Conservation (phyloP, 2,113 vertebrate species). For the Cyphomyrus plagiostoma region DNA sequence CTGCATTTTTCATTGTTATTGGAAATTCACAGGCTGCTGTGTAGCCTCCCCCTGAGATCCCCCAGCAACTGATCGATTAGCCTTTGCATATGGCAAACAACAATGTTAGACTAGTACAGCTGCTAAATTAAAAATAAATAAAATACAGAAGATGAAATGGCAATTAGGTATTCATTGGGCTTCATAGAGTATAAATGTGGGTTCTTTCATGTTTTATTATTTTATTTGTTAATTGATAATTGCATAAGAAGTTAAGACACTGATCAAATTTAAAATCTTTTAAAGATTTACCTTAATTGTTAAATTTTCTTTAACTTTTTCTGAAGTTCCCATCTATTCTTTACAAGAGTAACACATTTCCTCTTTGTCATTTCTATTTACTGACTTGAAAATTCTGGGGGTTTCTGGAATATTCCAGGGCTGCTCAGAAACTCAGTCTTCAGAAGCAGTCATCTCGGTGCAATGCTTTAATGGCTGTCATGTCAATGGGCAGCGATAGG, state of each 20-base stretch:
- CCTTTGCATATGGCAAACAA: neutral
- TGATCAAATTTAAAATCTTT: neutral
- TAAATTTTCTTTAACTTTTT: neutral
- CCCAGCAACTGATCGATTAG: neutral
- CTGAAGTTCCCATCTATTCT: neutral
- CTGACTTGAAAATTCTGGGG: neutral
- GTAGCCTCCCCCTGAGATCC: neutral
- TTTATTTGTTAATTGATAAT: neutral
- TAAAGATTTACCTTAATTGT: neutral
- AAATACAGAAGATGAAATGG: neutral
- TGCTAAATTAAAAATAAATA: neutral
- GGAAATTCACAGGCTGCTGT: neutral
- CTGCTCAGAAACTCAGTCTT: neutral
- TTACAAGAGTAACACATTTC: neutral
- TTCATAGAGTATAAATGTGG: neutral
- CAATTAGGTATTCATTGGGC: neutral
- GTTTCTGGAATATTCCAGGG: neutral
- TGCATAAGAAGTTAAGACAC: neutral
- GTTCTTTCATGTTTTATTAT: neutral
- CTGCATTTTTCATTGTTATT: neutral
- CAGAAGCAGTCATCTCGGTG: neutral
- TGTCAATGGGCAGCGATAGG: neutral
- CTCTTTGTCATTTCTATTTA: neutral
- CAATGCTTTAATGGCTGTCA: neutral
- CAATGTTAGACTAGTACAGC: neutral